These are phyloP conservation scores for Drosophila prosaltans DNA, from an alignment of 1,140 invertebrate genomes.

Conservation along the genomic window DNA sequence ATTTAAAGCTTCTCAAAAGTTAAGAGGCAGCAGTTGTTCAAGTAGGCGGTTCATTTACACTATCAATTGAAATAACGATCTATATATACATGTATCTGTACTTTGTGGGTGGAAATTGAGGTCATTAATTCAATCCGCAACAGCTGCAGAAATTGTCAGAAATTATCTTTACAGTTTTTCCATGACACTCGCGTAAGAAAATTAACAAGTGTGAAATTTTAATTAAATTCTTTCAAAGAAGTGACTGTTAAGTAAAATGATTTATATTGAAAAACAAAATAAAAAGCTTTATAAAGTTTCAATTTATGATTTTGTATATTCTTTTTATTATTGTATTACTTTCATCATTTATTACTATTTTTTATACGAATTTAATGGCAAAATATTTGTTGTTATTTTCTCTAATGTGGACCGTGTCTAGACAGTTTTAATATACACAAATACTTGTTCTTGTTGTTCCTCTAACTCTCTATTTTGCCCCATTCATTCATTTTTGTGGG, in stretches of 20 bases:
- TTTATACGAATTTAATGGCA: constrained; percentile 50
- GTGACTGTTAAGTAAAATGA: constrained; percentile 25
- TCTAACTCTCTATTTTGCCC: not conserved
- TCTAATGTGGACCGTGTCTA: constrained; percentile 65
- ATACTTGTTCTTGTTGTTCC: constrained; percentile 25
- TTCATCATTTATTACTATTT: constrained; percentile 11
- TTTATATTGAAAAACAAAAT: constrained; percentile 1
- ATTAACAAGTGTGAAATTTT: constrained; percentile 55
- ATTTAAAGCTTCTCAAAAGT: not conserved
- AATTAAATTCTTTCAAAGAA: constrained; percentile 30
- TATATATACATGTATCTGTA: not conserved
- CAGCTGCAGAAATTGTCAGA: constrained; percentile 40
- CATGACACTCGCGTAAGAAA: constrained; percentile 23
- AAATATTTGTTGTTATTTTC: constrained; percentile 36
- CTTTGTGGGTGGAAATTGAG: constrained; percentile 44
- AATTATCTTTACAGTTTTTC: constrained; percentile 26
- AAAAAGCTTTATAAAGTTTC: not conserved
- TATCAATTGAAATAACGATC: constrained; percentile 44
- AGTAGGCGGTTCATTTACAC: constrained; percentile 47
- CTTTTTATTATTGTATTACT: not conserved
- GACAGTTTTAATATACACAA: constrained; percentile 74
- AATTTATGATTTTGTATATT: constrained; percentile 12
- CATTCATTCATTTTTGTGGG: constrained; percentile 18
- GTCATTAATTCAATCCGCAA: constrained; percentile 52
- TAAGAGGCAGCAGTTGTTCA: not conserved